Base-by-base conservation (phyloP, 1,140 invertebrate species). In the Daktulosphaira vitifoliae region DNA sequence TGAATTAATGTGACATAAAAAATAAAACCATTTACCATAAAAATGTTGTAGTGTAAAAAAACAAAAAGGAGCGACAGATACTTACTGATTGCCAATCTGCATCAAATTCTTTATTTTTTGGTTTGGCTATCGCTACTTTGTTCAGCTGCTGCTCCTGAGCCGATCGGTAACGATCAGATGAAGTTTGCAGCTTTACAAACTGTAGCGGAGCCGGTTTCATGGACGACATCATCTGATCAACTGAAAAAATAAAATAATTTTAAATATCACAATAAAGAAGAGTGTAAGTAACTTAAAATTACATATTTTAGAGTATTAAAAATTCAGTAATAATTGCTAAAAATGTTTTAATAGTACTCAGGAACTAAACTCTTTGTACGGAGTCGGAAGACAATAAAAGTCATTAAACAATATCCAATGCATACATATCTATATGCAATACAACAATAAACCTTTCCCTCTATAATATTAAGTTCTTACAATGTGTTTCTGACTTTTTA, bases 61-160 rank as follows among this genome's bases (percentile, higher is more conserved):
- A n/a, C n/a, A n/a, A n/a, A n/a, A n/a, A n/a, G n/a, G n/a, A n/a
- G n/a, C 11, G 7, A 9, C 11, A n/a, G 26, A 6, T n/a, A 79
- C 85, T 85, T 77, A 94, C 91, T 78, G 87, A 87, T 78, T 93
- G 90, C 92, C 92, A 95, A 72, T 93, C 90, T 74, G 91, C 89
- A 49, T 88, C 86, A 70, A 92, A 87, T 73, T 90, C 85, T 68
- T 80, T 79, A 0, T 82, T 77, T 52, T 86, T 83, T 71, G 88
- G 83, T 68, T 87, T 85, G 72, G 88, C 89, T 25, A 89, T 84
- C 72, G 90, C 86, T 71, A 91, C 87, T 68, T 89, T 83, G 69
- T 89, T 84, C 44, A 93, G 80, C 74, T 92, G 90, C 74, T 92
- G 90, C 72, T 92, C 86, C 70, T 90, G 83, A 6, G 90, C 90